A percentile compares a stretch with the other conserved stretches of the same genome.
These are phyloP conservation scores for Odobenus rosmarus DNA, from an alignment of 2,113 vertebrate species.

Conservation along the genomic window DNA sequence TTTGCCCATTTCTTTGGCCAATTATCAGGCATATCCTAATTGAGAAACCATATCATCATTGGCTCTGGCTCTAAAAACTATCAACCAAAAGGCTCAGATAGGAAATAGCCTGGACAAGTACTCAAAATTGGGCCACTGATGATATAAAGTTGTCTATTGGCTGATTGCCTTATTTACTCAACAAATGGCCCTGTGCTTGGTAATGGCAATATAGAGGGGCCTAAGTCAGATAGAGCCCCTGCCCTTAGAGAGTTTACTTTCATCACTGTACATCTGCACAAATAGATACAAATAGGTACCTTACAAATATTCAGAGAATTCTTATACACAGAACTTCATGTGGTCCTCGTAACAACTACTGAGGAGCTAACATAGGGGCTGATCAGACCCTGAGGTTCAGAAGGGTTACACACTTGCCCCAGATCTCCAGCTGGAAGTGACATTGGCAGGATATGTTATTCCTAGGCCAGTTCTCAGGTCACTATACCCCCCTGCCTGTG, in stretches of 20 bases:
- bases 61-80: slow-evolving; percentile 9
- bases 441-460: not conserved
- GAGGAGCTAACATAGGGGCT: not conserved
- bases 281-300: not conserved
- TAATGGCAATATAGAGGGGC: not conserved
- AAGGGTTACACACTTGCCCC: not conserved
- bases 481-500: not conserved
- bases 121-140: not conserved
- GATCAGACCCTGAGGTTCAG: not conserved
- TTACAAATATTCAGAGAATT: not conserved
- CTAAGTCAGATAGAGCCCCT: not conserved
- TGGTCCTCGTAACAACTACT: not conserved
- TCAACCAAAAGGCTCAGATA: not conserved
- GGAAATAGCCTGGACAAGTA: not conserved
- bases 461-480: not conserved
- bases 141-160: not conserved
- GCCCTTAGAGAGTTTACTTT: not conserved
- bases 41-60: not conserved
- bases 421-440: not conserved
- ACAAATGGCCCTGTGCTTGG: not conserved
- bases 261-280: not conserved
- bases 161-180: not conserved
- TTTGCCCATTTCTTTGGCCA: not conserved
- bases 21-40: not conserved
- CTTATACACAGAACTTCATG: not conserved